phyloP scores from a whole-genome alignment of 2,888 invertebrate genomes.

The Agrochola litura region DNA sequence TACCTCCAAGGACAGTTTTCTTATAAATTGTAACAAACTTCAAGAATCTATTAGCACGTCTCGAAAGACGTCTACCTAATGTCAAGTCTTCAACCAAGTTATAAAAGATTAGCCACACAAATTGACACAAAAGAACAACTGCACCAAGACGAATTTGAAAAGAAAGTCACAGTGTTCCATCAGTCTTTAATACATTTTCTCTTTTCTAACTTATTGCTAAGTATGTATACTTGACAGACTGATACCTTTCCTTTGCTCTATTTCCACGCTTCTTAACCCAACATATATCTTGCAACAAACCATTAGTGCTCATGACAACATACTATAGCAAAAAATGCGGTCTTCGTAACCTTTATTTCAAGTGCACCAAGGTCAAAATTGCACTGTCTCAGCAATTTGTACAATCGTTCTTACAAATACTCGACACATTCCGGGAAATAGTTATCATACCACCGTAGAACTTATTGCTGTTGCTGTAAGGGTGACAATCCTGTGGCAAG shows the following conservation, averaged over 20 bases:
- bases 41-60: neutral
- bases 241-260: conserved; percentile 47
- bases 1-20: too few species aligned
- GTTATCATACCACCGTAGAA: conserved; percentile 10
- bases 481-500: conserved; percentile 6
- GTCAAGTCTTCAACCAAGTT: neutral
- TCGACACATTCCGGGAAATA: conserved; percentile 27
- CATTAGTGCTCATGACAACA: conserved; percentile 39
- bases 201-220: conserved; percentile 29
- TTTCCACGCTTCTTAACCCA: conserved; percentile 42
- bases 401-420: conserved; percentile 16
- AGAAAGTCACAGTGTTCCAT: conserved; percentile 19
- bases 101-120: neutral
- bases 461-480: conserved; percentile 3
- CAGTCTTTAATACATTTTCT: conserved; percentile 41
- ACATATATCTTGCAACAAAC: conserved; percentile 39
- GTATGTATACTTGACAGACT: neutral
- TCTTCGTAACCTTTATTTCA: conserved; percentile 31
- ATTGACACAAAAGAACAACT: conserved; percentile 7
- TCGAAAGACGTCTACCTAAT: neutral
- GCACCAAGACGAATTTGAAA: conserved; percentile 4
- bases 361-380: conserved; percentile 39
- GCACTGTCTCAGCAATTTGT: conserved; percentile 29
- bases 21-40: too few species aligned
- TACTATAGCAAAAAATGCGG: conserved; percentile 2